These are phyloP conservation scores for Tapera naevia DNA, from an alignment of 2,797 vertebrate species.

Conservation along the genomic window DNA sequence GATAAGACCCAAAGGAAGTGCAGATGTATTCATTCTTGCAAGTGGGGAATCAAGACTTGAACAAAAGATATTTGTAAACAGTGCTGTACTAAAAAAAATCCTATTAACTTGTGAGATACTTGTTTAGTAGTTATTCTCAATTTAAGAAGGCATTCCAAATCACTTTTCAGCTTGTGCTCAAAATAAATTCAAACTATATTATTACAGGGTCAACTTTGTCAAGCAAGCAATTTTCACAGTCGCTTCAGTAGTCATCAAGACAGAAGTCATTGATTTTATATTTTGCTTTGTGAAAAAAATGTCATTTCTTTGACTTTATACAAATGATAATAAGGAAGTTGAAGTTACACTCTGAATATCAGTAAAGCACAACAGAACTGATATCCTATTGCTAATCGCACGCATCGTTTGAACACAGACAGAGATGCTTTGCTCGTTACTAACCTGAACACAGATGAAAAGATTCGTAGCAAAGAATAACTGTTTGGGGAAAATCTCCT, in stretches of 20 bases:
- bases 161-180: neutral
- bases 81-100: neutral
- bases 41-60: neutral
- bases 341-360: neutral
- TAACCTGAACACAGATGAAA: constrained; percentile 10
- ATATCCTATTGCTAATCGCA: neutral
- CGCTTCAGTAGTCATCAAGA: neutral
- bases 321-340: constrained; percentile 16
- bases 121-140: neutral
- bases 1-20: neutral
- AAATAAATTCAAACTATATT: neutral
- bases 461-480: constrained; percentile 50
- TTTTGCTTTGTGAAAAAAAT: constrained; percentile 12
- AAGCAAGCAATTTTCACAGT: neutral
- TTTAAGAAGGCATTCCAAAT: neutral
- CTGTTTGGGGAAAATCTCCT: constrained; percentile 39
- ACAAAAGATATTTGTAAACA: neutral
- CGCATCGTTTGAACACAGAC: neutral
- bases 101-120: neutral
- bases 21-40: neutral
- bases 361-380: neutral
- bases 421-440: neutral
- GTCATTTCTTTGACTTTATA: constrained; percentile 16
- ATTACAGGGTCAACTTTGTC: neutral
- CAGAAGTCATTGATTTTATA: neutral